phyloP scores from a whole-genome alignment of 2,113 vertebrate genomes.

The Oxyruncus cristatus region DNA sequence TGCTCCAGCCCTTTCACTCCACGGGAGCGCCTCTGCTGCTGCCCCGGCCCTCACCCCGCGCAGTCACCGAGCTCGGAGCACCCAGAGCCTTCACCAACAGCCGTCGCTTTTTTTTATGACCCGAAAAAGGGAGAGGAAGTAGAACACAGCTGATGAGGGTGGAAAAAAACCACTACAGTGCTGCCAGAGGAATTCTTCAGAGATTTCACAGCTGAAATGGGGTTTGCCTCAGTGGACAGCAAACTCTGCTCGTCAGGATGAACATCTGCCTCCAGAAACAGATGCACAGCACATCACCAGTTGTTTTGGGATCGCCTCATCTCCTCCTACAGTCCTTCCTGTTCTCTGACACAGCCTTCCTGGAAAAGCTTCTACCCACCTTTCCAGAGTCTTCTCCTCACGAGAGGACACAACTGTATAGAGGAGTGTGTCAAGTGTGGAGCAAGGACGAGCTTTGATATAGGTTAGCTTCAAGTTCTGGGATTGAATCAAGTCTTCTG shows the following conservation, averaged over 20 bases:
- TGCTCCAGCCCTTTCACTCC: background rate
- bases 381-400: background rate
- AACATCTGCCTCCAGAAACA: background rate
- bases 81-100: background rate
- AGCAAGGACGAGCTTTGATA: background rate
- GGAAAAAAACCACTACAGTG: accelerated
- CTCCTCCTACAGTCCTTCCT: background rate
- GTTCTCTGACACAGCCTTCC: background rate
- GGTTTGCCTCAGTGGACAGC: background rate
- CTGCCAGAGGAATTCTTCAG: background rate
- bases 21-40: background rate
- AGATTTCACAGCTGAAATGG: background rate
- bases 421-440: background rate
- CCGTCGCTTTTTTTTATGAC: background rate
- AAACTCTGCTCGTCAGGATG: background rate
- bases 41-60: background rate
- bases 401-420: background rate
- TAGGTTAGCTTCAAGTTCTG: background rate
- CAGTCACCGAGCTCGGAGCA: background rate
- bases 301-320: background rate
- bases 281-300: background rate
- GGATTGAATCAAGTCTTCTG: background rate
- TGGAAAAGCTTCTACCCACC: background rate
- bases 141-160: background rate
- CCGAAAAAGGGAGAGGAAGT: background rate